phyloP scores from a whole-genome alignment of 2,113 vertebrate species.

The Shinisaurus crocodilurus region DNA sequence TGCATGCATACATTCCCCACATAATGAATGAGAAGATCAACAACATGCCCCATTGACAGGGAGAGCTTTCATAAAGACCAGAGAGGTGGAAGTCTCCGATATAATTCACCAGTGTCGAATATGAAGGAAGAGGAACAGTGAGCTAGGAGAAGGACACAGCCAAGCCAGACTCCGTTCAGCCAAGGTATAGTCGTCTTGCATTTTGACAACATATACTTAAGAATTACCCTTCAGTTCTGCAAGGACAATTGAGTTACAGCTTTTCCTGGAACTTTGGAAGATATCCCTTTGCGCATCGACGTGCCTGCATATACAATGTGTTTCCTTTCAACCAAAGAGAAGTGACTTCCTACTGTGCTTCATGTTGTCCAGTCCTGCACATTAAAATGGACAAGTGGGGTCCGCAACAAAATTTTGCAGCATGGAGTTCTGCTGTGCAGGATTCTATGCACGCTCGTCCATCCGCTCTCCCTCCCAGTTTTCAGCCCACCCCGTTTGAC shows the following conservation, averaged over 20 bases:
- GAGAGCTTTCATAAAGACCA: not conserved
- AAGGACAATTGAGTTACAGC: constrained; percentile 11
- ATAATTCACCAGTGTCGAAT: too few species aligned
- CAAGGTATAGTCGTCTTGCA: not conserved
- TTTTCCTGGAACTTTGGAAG: not conserved
- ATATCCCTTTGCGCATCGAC: not conserved
- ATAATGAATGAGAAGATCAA: too few species aligned
- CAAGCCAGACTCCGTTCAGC: not conserved
- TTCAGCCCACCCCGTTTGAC: too few species aligned
- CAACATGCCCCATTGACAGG: not conserved
- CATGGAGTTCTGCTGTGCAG: too few species aligned
- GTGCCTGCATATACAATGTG: not conserved
- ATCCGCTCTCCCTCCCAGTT: too few species aligned
- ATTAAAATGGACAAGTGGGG: too few species aligned
- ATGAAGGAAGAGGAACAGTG: not conserved
- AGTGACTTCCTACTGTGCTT: too few species aligned
- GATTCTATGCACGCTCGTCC: too few species aligned
- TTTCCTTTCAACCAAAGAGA: too few species aligned
- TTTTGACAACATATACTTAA: not conserved
- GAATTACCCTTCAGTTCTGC: not conserved
- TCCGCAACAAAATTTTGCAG: too few species aligned
- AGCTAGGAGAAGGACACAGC: not conserved
- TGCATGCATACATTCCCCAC: not conserved
- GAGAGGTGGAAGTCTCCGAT: not conserved
- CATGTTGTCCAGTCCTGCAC: too few species aligned